Base-by-base conservation (phyloP, 2,797 vertebrate species). In the Sebastes kiyomatsui region DNA sequence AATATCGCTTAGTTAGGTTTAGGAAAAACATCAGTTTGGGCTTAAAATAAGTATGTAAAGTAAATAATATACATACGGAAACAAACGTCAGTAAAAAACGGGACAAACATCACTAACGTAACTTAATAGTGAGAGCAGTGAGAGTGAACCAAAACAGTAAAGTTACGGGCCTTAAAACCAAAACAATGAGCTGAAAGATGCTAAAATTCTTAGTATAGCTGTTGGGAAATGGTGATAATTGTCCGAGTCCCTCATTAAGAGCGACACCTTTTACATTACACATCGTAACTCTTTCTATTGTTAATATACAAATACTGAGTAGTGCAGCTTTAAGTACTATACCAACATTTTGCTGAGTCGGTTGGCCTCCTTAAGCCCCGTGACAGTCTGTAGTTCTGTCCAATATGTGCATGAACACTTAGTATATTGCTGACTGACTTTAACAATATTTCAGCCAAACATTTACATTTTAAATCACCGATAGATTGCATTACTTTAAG, bases 151-250 rank as follows among this genome's bases (percentile, higher is more conserved):
- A 28, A 64, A 54, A 35, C 28, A 54, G 4, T 22, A 12, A 52
- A 32, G 20, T 0, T 23, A 3, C 0, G 1, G 27, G 6, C 1
- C 4, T 4, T 20, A 35, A 33, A 33, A 46, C 56, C n/a, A 18
- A 66, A 65, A 71, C 49, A 46, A 16, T 14, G 22, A 28, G 62
- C 32, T 55, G 25, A 46, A 35, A 80, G 25, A 30, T 27, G 18
- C 7, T 22, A 27, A 11, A 67, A 6, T 28, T 42, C 46, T 13
- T 2, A 7, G 16, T 46, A 46, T 1, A 18, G 42, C 42, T 46
- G 42, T 46, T 46, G 42, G 42, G 16, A 46, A 46, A 46, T 46
- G 42, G 42, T 46, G 42, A 18, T 46, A 46, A 46, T 46, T 0
- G 0, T 46, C 42, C 1, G 16, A 46, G 6, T 46, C 16, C 42